A percentile compares a stretch with the other conserved stretches of the same genome.
phyloP scores from a whole-genome alignment of 1,140 invertebrate genomes.

The Bombus haemorrhoidalis region DNA sequence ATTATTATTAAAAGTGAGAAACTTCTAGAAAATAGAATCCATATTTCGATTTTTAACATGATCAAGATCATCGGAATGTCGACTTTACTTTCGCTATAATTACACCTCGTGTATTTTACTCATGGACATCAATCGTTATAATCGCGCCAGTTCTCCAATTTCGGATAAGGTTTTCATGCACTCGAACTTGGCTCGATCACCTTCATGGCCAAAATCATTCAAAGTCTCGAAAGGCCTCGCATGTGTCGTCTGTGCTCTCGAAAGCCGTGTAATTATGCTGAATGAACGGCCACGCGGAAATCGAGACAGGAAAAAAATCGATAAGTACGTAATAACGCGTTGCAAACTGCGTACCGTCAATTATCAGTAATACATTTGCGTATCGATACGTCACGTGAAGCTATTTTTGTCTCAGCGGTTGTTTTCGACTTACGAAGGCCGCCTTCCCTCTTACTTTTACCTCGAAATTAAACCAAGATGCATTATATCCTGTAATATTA shows the following conservation, averaged over 20 bases:
- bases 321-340: slow-evolving; percentile 27
- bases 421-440: not conserved
- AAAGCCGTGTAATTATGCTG: slow-evolving; percentile 2
- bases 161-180: not conserved
- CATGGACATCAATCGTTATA: no score
- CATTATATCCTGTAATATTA: not conserved
- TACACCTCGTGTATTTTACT: no score
- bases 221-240: no score
- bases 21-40: no score
- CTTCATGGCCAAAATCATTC: not conserved
- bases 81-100: not conserved
- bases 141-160: not conserved
- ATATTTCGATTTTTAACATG: not conserved
- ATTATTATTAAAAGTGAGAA: no score
- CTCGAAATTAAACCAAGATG: not conserved
- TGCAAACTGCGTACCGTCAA: not conserved
- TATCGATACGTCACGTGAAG: not conserved
- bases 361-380: slow-evolving; percentile 17
- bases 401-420: not conserved
- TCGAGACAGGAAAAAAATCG: not conserved
- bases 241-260: not conserved
- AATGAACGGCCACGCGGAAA: not conserved
- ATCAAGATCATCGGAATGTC: not conserved
- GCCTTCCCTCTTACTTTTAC: not conserved
- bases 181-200: not conserved